Evolutionary conservation across 2,113 vertebrate species (phyloP).

Genomic region (Alectura lathami): DNA sequence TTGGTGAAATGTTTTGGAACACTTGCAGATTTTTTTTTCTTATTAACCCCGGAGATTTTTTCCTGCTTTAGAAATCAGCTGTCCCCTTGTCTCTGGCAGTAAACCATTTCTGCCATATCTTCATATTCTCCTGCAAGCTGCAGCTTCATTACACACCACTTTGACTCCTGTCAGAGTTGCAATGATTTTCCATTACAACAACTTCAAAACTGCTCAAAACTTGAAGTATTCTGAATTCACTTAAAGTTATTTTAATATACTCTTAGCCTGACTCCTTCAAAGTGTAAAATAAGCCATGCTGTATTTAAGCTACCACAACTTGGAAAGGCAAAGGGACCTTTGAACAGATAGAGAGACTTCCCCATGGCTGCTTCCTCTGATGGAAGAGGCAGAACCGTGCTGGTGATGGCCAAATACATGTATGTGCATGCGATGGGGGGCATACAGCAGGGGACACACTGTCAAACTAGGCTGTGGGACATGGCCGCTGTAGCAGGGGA

Average conservation of each 20-base stretch:
- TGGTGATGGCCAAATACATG: neutral
- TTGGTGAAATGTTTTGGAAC: conserved; percentile 32
- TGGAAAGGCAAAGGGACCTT: neutral
- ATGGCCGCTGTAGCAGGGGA: accelerated
- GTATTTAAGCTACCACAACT: neutral
- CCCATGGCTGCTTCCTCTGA: neutral
- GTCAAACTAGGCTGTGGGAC: neutral
- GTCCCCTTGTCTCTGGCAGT: neutral
- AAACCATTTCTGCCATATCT: neutral
- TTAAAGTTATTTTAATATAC: neutral
- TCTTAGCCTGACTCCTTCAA: neutral
- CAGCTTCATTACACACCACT: neutral
- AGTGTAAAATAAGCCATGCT: neutral
- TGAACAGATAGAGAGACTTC: neutral
- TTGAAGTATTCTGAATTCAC: neutral
- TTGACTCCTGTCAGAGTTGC: neutral
- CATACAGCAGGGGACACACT: neutral
- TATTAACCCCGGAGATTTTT: neutral
- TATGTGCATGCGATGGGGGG: neutral
- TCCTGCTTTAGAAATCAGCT: neutral
- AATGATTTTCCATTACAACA: neutral
- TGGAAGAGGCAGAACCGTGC: neutral
- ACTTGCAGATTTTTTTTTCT: neutral
- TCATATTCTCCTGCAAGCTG: neutral
- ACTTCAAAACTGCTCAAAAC: neutral